Evolutionary conservation across 2,888 invertebrate species (phyloP).

Genomic region (Cremastinae sp.): DNA sequence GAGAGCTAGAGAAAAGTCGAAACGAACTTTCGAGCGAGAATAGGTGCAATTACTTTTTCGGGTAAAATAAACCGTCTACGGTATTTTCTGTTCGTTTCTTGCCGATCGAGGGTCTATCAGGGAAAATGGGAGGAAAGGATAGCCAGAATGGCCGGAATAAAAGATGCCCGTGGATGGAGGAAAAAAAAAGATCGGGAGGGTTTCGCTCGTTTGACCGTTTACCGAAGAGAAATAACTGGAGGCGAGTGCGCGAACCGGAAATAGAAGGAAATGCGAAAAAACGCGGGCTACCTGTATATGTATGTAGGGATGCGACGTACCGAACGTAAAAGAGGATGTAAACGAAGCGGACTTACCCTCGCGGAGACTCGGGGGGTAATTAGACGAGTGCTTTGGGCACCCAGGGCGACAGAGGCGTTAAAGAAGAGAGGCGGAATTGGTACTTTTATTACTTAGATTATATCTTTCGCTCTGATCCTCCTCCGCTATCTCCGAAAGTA

Average conservation of each 20-base stretch:
- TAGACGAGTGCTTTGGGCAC: constrained; percentile 63
- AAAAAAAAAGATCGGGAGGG: constrained; percentile 23
- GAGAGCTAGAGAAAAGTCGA: constrained; percentile 10
- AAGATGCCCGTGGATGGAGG: constrained; percentile 7
- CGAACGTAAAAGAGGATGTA: constrained; percentile 67
- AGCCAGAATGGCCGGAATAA: constrained; percentile 17
- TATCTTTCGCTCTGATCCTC: constrained; percentile 55
- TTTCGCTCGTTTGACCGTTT: constrained; percentile 37
- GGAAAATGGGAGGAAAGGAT: constrained; percentile 21
- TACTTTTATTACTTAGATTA: constrained; percentile 66
- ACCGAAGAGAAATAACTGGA: constrained; percentile 8
- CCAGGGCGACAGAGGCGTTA: constrained; percentile 21
- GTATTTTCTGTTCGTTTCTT: constrained; percentile 32
- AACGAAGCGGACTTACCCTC: constrained; percentile 63
- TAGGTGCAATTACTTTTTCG: constrained; percentile 60
- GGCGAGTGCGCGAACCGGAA: constrained; percentile 17
- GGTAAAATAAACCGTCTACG: constrained; percentile 29
- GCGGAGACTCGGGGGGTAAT: constrained; percentile 63
- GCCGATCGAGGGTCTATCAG: constrained; percentile 54
- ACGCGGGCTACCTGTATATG: constrained; percentile 5
- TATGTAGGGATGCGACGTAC: constrained; percentile 60
- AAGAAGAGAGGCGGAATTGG: constrained; percentile 39
- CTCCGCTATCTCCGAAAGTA: constrained; percentile 42
- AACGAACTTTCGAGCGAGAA: constrained; percentile 30
- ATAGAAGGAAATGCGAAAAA: constrained; percentile 35